Conservation (phyloP, 2,888 invertebrate genomes). For the Agriopis leucophaearia region DNA sequence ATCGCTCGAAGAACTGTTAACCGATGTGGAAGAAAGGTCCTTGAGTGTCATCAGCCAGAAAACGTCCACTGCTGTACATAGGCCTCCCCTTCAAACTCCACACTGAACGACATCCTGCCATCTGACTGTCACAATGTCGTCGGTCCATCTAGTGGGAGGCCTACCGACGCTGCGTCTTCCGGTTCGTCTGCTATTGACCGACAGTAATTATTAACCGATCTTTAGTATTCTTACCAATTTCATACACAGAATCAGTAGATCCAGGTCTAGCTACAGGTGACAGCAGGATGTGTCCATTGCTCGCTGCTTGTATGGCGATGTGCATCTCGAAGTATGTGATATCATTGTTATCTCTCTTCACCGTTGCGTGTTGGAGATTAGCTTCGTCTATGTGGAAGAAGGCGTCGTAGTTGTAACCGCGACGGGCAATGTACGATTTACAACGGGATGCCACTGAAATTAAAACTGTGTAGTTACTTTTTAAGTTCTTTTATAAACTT, state of each 20-base stretch:
- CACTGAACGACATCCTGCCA: too few relatives aligned
- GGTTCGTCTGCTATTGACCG: too few relatives aligned
- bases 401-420: slow-evolving; percentile 86
- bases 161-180: too few relatives aligned
- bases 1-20: too few relatives aligned
- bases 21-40: too few relatives aligned
- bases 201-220: too few relatives aligned
- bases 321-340: slow-evolving; percentile 85
- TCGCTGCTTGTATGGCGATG: slow-evolving; percentile 88
- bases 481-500: too few relatives aligned
- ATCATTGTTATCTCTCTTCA: slow-evolving; percentile 50
- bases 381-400: slow-evolving; percentile 82
- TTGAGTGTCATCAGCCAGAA: too few relatives aligned
- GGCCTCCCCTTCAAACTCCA: too few relatives aligned
- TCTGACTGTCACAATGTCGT: too few relatives aligned
- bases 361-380: slow-evolving; percentile 47
- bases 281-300: slow-evolving; percentile 90
- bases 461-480: neutral
- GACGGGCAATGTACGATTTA: slow-evolving; percentile 83
- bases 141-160: too few relatives aligned
- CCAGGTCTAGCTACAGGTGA: slow-evolving; percentile 81
- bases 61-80: too few relatives aligned
- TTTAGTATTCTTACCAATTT: slow-evolving; percentile 81
- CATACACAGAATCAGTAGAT: slow-evolving; percentile 87
- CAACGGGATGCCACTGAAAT: slow-evolving; percentile 78